Conservation (phyloP, 2,888 invertebrate genomes). For the Plebejus anna region DNA sequence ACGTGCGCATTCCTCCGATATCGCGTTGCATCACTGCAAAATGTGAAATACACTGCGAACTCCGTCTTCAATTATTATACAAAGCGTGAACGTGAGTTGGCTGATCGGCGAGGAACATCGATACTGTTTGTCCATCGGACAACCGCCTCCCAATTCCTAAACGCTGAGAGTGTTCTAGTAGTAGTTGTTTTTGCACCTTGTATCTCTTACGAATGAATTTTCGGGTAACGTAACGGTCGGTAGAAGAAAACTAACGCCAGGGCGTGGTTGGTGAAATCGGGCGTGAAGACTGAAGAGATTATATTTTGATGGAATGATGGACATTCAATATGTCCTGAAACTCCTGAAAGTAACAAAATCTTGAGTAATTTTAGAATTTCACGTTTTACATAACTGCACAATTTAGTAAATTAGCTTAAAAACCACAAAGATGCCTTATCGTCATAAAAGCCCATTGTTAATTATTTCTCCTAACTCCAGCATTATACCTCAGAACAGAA, state of each 20-base stretch:
- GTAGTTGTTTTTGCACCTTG: not conserved
- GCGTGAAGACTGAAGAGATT: not conserved
- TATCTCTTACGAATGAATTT: not conserved
- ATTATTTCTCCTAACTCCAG: not conserved
- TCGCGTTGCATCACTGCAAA: constrained; percentile 66
- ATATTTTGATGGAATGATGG: not conserved
- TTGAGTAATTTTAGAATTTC: not conserved
- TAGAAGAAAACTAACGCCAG: not conserved
- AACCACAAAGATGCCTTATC: not conserved
- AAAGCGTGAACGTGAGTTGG: not conserved
- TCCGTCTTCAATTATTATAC: not conserved
- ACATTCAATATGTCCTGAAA: not conserved
- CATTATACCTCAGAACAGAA: not conserved
- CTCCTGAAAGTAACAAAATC: not conserved
- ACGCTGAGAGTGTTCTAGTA: not conserved
- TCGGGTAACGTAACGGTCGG: too few species aligned
- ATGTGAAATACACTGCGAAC: not conserved
- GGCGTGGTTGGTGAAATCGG: too few species aligned
- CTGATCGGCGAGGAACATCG: not conserved
- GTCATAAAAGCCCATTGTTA: not conserved
- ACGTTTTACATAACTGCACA: not conserved
- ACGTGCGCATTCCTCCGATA: constrained; percentile 71
- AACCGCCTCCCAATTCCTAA: not conserved
- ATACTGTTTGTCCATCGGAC: not conserved
- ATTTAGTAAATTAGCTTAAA: not conserved